phyloP scores from a whole-genome alignment of 2,797 vertebrate genomes.

The Poecilia picta region DNA sequence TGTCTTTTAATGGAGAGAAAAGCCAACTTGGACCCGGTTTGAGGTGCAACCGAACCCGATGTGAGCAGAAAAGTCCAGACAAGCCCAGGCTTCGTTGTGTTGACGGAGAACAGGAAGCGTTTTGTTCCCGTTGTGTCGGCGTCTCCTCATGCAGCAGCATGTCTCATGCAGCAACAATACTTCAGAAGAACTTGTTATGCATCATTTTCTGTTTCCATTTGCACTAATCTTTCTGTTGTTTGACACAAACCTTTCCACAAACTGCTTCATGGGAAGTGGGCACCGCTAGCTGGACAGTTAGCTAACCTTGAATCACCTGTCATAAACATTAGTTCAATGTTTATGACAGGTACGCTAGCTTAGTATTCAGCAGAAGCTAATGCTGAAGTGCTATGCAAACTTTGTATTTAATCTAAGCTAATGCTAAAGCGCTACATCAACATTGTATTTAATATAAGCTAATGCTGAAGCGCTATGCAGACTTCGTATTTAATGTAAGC shows the following conservation, averaged over 20 bases:
- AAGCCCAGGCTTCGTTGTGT: conserved; percentile 40
- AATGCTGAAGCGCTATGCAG: too few species aligned
- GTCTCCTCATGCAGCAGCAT: conserved; percentile 7
- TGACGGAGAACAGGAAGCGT: conserved; percentile 35
- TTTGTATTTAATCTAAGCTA: too few species aligned
- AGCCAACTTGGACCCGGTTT: background rate
- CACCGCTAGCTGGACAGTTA: too few species aligned
- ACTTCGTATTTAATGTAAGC: too few species aligned
- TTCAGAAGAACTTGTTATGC: background rate
- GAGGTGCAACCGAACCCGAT: background rate
- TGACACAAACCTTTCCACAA: conserved; percentile 15
- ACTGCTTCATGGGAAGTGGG: conserved; percentile 24
- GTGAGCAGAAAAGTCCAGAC: conserved; percentile 19
- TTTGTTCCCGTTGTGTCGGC: conserved; percentile 43
- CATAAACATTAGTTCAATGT: too few species aligned
- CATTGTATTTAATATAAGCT: too few species aligned
- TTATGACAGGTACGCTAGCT: too few species aligned
- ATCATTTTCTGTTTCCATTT: background rate
- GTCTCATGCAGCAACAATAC: background rate
- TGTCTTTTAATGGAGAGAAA: too few species aligned
- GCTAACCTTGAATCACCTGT: too few species aligned
- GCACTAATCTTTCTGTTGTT: background rate
- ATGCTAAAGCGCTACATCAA: too few species aligned
- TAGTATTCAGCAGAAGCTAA: too few species aligned
- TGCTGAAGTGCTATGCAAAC: too few species aligned